Base-by-base conservation (phyloP, 2,888 invertebrate species). In the Mythimna loreyi region DNA sequence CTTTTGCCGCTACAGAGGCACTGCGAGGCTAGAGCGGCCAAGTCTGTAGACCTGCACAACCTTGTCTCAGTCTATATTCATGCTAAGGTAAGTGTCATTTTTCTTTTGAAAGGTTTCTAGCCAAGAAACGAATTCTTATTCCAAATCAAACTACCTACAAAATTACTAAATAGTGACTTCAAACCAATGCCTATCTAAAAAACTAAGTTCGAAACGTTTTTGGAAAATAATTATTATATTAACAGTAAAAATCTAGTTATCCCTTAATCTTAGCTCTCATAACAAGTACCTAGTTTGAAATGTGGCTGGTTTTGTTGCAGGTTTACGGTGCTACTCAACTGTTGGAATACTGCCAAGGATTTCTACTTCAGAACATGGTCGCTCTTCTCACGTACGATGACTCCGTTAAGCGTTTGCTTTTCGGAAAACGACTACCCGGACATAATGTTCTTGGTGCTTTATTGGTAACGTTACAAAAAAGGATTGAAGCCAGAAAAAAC, bases 61-160 rank as follows among this genome's bases (percentile, higher is more conserved):
- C 98, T 98, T 57, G 98, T 98, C 58, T 98, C 98, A 23, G 98
- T 99, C 96, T 99, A 99, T 87, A 98, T 98, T 86, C 98, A 99
- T 90, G 98, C 98, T 57, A 98, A 98, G 97, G 98, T 98, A 92
- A 8, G 47, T 61, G 28, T 23, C 2, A 25, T n/a, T 47, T 1
- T 1, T n/a, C 21, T 40, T 8, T 47, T 52, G 5, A 6, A 36
- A 36, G 5, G 40, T 16, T n/a, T 8, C 3, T 23, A 3, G 16
- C 1, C 4, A 43, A 6, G 6, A 19, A 43, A 19, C 6, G 3
- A n/a, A n/a, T 45, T 45, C 16, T 23, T 5, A 21, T 30, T 50
- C 25, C 0, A 19, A 30, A 33, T 19, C 2, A n/a, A n/a, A 1
- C n/a, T 16, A 30, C 16, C 2, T n/a, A 13, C 1, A 13, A 36